Conservation (phyloP, 2,888 invertebrate species). For the Neoaliturus tenellus region DNA sequence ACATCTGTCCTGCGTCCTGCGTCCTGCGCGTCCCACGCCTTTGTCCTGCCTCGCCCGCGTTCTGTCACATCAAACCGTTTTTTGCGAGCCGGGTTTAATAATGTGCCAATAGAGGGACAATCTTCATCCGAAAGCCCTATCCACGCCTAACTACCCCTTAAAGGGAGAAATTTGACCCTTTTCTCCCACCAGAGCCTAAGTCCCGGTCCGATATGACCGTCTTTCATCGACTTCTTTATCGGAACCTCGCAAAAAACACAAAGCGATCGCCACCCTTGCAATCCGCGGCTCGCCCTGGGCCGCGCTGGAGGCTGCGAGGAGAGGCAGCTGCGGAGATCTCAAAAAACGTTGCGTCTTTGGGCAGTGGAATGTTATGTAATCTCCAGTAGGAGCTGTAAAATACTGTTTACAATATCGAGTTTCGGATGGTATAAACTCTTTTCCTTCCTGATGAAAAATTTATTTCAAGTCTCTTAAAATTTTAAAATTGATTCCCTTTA, state of each 20-base stretch:
- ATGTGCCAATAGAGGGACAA: constrained; percentile 53
- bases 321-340: neutral
- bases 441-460: neutral
- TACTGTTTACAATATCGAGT: no score
- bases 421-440: no score
- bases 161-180: constrained; percentile 57
- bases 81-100: constrained; percentile 52
- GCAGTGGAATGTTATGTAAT: no score
- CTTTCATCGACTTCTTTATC: constrained; percentile 54
- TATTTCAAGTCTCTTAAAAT: no score
- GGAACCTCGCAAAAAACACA: constrained; percentile 29
- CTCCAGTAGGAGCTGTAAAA: no score
- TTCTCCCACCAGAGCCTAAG: constrained; percentile 42
- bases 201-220: constrained; percentile 46
- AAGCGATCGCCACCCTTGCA: constrained; percentile 48
- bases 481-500: no score
- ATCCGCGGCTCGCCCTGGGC: neutral
- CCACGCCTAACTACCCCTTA: constrained; percentile 56
- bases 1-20: neutral
- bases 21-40: neutral
- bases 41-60: constrained; percentile 6
- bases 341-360: no score
- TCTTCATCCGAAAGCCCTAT: constrained; percentile 37
- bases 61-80: constrained; percentile 49
- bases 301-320: neutral